Evolutionary conservation across 1,140 invertebrate species (phyloP).

Genomic region (Calliopsis andreniformis): DNA sequence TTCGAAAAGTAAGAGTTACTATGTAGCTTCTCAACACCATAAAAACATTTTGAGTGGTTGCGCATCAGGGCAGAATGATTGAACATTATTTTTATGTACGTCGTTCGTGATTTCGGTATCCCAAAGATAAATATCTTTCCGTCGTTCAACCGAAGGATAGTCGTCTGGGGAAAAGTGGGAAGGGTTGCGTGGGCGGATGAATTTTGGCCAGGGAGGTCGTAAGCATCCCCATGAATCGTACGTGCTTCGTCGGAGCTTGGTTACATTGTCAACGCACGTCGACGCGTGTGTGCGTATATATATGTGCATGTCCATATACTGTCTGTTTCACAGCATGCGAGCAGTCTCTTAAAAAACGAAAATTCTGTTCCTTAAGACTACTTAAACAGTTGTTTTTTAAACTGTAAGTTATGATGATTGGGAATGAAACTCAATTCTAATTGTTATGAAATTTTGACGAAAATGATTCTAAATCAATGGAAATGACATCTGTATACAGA

Average conservation of each 20-base stretch:
- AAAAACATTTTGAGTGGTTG: neutral
- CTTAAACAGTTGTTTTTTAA: no score
- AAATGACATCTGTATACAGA: no score
- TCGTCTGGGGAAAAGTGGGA: conserved; percentile 46
- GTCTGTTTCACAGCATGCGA: conserved; percentile 6
- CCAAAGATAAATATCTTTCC: conserved; percentile 37
- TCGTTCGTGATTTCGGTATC: conserved; percentile 16
- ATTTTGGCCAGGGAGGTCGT: conserved; percentile 67
- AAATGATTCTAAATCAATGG: no score
- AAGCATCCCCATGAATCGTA: conserved; percentile 67
- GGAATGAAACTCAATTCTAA: no score
- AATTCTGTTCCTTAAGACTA: no score
- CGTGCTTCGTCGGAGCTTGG: conserved; percentile 49
- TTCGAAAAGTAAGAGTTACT: conserved; percentile 5
- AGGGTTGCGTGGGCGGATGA: conserved; percentile 57
- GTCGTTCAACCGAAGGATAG: conserved; percentile 49
- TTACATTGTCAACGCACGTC: conserved; percentile 32
- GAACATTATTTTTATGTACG: conserved; percentile 20
- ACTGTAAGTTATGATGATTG: no score
- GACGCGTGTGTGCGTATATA: conserved; percentile 5
- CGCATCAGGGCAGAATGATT: neutral
- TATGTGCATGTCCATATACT: conserved; percentile 15
- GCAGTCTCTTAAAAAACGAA: neutral
- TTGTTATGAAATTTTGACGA: no score
- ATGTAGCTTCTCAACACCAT: neutral